These are phyloP conservation scores for Lynx canadensis DNA, from an alignment of 2,113 vertebrate species.

Conservation along the genomic window DNA sequence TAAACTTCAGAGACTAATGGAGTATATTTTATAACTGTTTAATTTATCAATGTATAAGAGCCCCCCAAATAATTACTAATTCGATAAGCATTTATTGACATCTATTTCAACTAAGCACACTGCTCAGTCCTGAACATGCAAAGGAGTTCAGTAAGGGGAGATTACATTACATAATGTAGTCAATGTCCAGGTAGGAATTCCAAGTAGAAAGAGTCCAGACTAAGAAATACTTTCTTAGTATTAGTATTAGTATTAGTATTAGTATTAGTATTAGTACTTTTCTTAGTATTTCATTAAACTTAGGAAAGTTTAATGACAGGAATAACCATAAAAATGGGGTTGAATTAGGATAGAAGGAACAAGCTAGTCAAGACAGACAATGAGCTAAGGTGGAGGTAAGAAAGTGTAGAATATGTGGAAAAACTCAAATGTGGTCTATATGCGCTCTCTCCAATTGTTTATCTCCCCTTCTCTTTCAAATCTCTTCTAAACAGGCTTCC, in stretches of 20 bases:
- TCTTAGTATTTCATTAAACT: too few relatives aligned
- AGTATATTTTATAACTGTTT: slow-evolving; percentile 15
- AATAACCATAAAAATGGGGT: not conserved
- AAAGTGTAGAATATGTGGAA: not conserved
- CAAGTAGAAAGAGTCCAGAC: not conserved
- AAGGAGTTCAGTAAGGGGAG: not conserved
- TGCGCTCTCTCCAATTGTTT: not conserved
- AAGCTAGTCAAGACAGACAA: not conserved
- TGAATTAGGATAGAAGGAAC: not conserved
- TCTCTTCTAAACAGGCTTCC: not conserved
- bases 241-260: too few relatives aligned
- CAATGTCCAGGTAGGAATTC: not conserved
- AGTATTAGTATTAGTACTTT: too few relatives aligned
- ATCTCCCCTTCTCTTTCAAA: not conserved
- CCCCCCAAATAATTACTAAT: not conserved
- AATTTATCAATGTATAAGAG: not conserved
- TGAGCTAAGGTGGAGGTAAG: not conserved
- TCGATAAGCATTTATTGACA: not conserved
- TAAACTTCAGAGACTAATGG: not conserved
- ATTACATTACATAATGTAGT: not conserved
- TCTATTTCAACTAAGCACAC: not conserved
- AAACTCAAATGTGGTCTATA: not conserved
- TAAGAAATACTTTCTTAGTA: not conserved
- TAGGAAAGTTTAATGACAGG: not conserved
- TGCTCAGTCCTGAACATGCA: not conserved